phyloP scores from a whole-genome alignment of 2,888 invertebrate genomes.

The Agrypnus murinus region DNA sequence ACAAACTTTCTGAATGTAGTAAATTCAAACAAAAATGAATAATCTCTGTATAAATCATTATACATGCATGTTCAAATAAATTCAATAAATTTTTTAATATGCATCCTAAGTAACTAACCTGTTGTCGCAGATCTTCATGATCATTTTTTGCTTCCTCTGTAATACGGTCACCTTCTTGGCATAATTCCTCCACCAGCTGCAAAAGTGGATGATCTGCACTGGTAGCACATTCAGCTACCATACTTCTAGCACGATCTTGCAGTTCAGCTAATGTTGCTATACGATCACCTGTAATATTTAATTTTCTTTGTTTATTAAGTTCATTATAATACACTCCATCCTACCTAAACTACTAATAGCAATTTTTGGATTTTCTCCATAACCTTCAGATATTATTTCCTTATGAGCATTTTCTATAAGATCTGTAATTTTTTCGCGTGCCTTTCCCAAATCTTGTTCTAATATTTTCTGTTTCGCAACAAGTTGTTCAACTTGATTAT shows the following conservation, averaged over 20 bases:
- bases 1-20: no score
- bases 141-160: conserved; percentile 80
- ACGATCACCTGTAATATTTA: conserved; percentile 59
- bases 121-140: conserved; percentile 82
- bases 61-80: no score
- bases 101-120: conserved; percentile 73
- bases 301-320: conserved; percentile 10
- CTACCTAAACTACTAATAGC: conserved; percentile 57
- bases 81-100: no score
- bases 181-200: conserved; percentile 78
- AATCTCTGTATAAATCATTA: no score
- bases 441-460: conserved; percentile 70
- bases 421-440: conserved; percentile 71
- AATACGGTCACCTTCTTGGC: conserved; percentile 75
- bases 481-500: conserved; percentile 77
- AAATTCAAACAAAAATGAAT: no score
- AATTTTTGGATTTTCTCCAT: conserved; percentile 68
- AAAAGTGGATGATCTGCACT: conserved; percentile 70
- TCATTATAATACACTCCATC: conserved; percentile 31
- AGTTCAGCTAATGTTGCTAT: conserved; percentile 63
- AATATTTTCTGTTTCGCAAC: conserved; percentile 76
- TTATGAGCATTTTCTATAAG: conserved; percentile 71
- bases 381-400: conserved; percentile 74
- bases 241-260: conserved; percentile 69
- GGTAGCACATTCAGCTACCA: conserved; percentile 69